A percentile compares a stretch with the other conserved stretches of the same genome.
These are phyloP conservation scores for Cerastoderma edule DNA, from an alignment of 2,888 invertebrate species.

Conservation along the genomic window DNA sequence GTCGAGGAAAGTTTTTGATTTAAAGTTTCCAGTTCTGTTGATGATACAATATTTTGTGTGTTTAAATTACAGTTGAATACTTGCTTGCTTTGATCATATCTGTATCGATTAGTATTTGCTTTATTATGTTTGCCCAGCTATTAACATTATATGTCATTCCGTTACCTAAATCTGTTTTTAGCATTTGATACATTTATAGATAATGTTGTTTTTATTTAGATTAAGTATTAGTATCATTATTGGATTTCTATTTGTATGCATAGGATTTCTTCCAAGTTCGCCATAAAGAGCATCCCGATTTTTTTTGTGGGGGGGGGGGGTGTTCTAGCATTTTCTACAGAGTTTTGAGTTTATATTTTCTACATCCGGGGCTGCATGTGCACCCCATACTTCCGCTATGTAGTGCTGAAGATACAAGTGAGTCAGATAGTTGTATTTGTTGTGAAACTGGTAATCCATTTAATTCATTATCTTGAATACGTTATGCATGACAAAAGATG, in stretches of 20 bases:
- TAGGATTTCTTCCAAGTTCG: constrained; percentile 5
- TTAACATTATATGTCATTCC: background rate
- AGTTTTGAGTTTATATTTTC: constrained; percentile 4
- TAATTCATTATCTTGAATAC: background rate
- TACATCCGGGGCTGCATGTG: background rate
- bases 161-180: background rate
- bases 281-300: constrained; percentile 9
- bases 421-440: background rate
- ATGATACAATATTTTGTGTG: background rate
- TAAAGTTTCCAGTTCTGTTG: background rate
- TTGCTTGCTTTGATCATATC: background rate
- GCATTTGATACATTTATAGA: constrained; percentile 12
- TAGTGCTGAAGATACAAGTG: background rate
- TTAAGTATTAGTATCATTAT: constrained; percentile 1
- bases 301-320: background rate
- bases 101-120: background rate
- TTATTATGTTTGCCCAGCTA: constrained; percentile 2
- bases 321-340: constrained; percentile 19
- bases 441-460: constrained; percentile 11
- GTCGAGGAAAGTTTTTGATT: background rate
- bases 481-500: constrained; percentile 1
- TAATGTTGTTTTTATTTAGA: background rate
- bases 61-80: background rate
- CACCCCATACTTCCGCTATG: background rate
- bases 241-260: background rate